phyloP scores from a whole-genome alignment of 2,113 vertebrate species.

The Dipodomys ordii region DNA sequence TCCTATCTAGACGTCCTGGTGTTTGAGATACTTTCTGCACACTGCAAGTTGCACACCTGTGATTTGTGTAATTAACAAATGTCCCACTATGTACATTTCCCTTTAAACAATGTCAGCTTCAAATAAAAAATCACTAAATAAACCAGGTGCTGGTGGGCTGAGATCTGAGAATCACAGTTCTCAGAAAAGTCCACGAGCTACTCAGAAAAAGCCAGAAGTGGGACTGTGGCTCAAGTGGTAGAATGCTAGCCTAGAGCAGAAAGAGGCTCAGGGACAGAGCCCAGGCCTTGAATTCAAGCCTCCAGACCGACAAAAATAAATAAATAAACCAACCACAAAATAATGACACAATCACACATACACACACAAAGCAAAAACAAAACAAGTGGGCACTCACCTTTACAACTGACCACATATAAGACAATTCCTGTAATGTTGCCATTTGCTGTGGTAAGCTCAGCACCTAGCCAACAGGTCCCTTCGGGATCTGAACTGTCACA shows the following conservation, averaged over 20 bases:
- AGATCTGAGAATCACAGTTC: too few relatives aligned
- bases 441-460: conserved; percentile 88
- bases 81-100: neutral
- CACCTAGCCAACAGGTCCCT: conserved; percentile 93
- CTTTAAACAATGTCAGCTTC: neutral
- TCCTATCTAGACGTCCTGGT: neutral
- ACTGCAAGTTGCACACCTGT: neutral
- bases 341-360: neutral
- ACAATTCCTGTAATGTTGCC: conserved; percentile 87
- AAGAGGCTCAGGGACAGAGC: too few relatives aligned
- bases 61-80: neutral
- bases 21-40: neutral
- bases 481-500: conserved; percentile 93
- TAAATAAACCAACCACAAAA: neutral
- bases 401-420: conserved; percentile 89
- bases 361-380: neutral
- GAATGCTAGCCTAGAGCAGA: too few relatives aligned
- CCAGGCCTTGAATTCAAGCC: too few relatives aligned
- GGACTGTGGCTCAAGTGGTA: too few relatives aligned
- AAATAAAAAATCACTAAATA: neutral
- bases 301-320: too few relatives aligned
- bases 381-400: conserved; percentile 86
- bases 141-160: neutral
- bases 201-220: too few relatives aligned
- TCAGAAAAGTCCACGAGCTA: too few relatives aligned